Base-by-base conservation (phyloP, 2,888 invertebrate genomes). In the Microctonus aethiopoides region DNA sequence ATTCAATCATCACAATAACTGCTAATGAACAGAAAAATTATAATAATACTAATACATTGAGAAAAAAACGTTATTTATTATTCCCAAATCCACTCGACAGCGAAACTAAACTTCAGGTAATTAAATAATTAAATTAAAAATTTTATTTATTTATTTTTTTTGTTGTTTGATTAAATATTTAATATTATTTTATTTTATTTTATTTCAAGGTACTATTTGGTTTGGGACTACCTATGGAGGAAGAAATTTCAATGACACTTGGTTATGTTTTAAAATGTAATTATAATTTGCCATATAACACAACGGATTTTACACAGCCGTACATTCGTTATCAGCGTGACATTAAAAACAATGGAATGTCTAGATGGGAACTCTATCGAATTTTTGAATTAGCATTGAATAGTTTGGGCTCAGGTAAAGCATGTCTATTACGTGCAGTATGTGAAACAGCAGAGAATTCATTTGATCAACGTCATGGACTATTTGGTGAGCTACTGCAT, bases 401-500 rank as follows among this genome's bases (percentile, higher is more conserved):
- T 54, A 57, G 72, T 24, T 64, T 78, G 56, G 80, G 78, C 66
- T 73, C 72, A 51, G 83, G 83, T 34, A 89, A 91, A 75, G 90
- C 90, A 41, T 95, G 95, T 86, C 84, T 95, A 77, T 87, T 94
- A 74, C 90, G 93, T 77, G 90, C 92, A 75, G 93, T 95, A 82
- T 95, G 95, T 82, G 94, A 95, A 84, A 90, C 92, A 32, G 91
- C 94, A 0, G 90, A 91, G 77, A 88, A 90, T 72, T 91, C 93
- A 63, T 90, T 94, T 80, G 89, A 91, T 80, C 90, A 91, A 77
- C 90, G 91, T 77, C 91, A 92, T 78, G 93, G 94, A 5, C 88
- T 95, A 79, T 89, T 93, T 74, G 93, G 92, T 29, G 92, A 94
- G 87, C 88, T 95, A 80, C 88, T 93, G 75, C 92, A 94, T 87